These are phyloP conservation scores for Crossocerus cetratus DNA, from an alignment of 2,888 invertebrate species.

Conservation along the genomic window DNA sequence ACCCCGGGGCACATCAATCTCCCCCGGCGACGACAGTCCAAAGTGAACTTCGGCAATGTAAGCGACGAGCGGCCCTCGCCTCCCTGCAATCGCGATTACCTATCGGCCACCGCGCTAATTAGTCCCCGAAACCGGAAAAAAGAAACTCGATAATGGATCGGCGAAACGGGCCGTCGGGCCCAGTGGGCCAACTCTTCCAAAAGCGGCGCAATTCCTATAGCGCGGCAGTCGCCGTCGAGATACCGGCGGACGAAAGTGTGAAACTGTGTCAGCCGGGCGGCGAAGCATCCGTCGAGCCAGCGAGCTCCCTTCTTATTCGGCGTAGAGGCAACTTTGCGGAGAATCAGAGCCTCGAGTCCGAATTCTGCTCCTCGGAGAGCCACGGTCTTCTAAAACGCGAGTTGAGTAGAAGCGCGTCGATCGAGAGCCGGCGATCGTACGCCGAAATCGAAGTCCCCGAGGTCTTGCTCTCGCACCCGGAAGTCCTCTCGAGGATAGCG, in stretches of 20 bases:
- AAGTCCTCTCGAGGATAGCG: conserved; percentile 39
- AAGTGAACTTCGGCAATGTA: conserved; percentile 10
- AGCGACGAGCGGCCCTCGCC: conserved; percentile 11
- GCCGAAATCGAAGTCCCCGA: conserved; percentile 64
- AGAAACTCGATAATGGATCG: conserved; percentile 30
- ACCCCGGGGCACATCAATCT: neutral
- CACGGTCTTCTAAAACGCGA: conserved; percentile 41
- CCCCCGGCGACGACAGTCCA: conserved; percentile 24
- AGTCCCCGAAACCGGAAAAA: neutral
- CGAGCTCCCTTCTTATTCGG: neutral
- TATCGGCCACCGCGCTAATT: neutral
- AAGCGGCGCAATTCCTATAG: conserved; percentile 66
- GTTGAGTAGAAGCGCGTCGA: conserved; percentile 49
- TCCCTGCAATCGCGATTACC: neutral
- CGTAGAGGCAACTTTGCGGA: conserved; percentile 23
- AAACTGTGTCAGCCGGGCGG: neutral
- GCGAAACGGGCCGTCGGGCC: conserved; percentile 19
- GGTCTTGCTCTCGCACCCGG: conserved; percentile 54
- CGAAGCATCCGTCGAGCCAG: conserved; percentile 13
- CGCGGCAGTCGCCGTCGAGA: conserved; percentile 57
- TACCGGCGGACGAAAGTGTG: conserved; percentile 35
- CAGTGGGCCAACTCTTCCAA: conserved; percentile 33
- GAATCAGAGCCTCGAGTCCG: conserved; percentile 56
- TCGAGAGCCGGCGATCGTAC: conserved; percentile 56
- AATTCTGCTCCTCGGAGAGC: conserved; percentile 53